phyloP scores from a whole-genome alignment of 2,113 vertebrate genomes.

The Anser brachyrhynchus region DNA sequence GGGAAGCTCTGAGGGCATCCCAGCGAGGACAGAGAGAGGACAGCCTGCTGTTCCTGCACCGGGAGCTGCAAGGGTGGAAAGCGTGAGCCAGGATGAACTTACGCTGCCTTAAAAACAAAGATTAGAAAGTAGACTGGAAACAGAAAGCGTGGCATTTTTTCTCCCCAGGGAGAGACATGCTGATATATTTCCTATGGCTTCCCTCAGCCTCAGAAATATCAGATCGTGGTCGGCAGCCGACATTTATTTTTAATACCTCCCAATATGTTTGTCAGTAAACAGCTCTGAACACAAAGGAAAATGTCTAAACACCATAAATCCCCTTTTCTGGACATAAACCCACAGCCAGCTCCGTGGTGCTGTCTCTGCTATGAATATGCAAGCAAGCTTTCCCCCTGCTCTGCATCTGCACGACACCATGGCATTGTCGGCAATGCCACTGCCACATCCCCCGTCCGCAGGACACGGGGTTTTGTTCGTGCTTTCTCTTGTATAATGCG shows the following conservation, averaged over 20 bases:
- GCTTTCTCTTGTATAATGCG: background rate
- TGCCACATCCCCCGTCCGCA: background rate
- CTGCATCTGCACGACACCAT: background rate
- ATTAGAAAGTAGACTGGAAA: background rate
- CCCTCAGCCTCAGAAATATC: background rate
- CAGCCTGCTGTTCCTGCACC: background rate
- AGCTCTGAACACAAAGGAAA: background rate
- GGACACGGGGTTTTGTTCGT: background rate
- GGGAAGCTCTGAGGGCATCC: background rate
- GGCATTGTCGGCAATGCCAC: background rate
- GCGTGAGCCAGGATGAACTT: background rate
- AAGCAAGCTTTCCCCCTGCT: background rate
- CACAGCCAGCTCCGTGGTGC: background rate
- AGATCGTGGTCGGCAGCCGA: background rate
- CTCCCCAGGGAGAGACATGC: fast-evolving
- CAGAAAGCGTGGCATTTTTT: background rate
- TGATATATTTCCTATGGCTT: background rate
- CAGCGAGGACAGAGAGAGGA: background rate
- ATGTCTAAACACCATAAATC: background rate
- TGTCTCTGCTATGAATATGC: background rate
- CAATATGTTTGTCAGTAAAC: background rate
- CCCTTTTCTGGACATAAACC: background rate
- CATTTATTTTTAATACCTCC: background rate
- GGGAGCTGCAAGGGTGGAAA: background rate
- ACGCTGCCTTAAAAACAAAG: background rate